Percentiles rank a stretch among this genome's conserved stretches.
Evolutionary conservation across 2,888 invertebrate genomes (phyloP).

Genomic region (Eristalinus sepulchralis): DNA sequence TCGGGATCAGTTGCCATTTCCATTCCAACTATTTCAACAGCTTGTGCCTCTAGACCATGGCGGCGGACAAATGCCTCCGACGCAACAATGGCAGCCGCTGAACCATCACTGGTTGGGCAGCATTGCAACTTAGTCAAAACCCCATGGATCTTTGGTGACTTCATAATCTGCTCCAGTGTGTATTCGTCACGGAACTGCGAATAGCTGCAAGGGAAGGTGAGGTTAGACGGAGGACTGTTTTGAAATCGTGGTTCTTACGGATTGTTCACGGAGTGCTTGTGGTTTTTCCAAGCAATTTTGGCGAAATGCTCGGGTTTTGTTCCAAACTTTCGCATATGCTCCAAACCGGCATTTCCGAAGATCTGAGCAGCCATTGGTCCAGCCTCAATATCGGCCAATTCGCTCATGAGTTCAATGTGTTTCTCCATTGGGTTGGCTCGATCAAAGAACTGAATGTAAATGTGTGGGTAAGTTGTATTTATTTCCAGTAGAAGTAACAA

Average conservation of each 20-base stretch:
- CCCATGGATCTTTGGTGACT: conserved; percentile 93
- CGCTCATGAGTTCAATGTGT: conserved; percentile 92
- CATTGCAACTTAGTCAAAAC: conserved; percentile 98
- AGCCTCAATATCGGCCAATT: conserved; percentile 89
- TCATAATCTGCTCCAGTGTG: conserved; percentile 92
- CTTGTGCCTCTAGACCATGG: conserved; percentile 90
- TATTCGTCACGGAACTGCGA: conserved; percentile 97
- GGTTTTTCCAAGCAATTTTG: conserved; percentile 99
- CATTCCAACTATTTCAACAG: conserved; percentile 97
- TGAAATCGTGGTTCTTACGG: conserved; percentile 84
- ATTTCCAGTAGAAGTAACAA: neutral
- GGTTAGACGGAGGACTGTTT: neutral
- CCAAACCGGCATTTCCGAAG: conserved; percentile 97
- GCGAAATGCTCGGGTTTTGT: conserved; percentile 96
- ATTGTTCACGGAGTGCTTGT: conserved; percentile 97
- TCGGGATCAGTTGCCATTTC: conserved; percentile 97
- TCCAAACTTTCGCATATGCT: conserved; percentile 92
- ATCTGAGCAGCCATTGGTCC: conserved; percentile 96
- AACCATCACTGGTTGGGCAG: conserved; percentile 99
- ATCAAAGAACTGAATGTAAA: conserved; percentile 84
- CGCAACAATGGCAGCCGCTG: conserved; percentile 95
- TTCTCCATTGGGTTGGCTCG: conserved; percentile 94
- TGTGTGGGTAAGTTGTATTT: neutral
- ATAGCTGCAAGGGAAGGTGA: conserved; percentile 82
- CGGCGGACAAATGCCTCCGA: conserved; percentile 94